Evolutionary conservation across 2,888 invertebrate species (phyloP).

Genomic region (Eueremaeus valkanovi): DNA sequence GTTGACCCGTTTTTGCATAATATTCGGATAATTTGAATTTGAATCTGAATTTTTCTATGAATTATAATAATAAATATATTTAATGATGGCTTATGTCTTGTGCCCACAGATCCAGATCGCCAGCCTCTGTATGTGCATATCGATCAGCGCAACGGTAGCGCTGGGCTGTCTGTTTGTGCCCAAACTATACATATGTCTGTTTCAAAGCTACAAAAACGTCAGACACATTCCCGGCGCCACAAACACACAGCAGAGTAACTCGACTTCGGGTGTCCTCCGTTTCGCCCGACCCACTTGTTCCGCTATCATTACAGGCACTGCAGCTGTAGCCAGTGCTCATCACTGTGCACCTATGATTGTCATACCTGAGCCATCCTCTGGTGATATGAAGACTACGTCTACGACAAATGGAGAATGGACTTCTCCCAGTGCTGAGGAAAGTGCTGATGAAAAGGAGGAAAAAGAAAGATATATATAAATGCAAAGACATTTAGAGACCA

Average conservation of each 20-base stretch:
- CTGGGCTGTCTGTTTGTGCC: conserved; percentile 70
- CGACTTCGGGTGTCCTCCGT: conserved; percentile 37
- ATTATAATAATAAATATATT: too few species aligned
- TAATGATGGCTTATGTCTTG: too few species aligned
- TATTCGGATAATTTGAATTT: too few species aligned
- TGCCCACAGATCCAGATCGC: conserved; percentile 70
- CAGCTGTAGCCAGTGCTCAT: conserved; percentile 37
- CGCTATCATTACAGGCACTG: conserved; percentile 24
- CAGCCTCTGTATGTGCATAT: conserved; percentile 71
- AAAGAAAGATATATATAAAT: neutral
- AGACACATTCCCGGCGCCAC: conserved; percentile 46
- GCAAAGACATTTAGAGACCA: too few species aligned
- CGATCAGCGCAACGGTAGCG: conserved; percentile 69
- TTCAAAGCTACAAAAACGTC: conserved; percentile 74
- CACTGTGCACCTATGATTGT: conserved; percentile 37
- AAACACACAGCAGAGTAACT: conserved; percentile 33
- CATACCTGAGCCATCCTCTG: conserved; percentile 36
- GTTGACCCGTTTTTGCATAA: conserved; percentile 10
- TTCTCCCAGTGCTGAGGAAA: conserved; percentile 52
- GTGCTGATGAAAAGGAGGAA: conserved; percentile 38
- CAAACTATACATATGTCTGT: conserved; percentile 70
- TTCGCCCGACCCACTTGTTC: conserved; percentile 35
- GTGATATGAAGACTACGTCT: conserved; percentile 35
- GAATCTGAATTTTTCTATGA: too few species aligned
- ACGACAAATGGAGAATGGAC: conserved; percentile 42